Conservation (phyloP, 2,113 vertebrate genomes). For the Parus major region DNA sequence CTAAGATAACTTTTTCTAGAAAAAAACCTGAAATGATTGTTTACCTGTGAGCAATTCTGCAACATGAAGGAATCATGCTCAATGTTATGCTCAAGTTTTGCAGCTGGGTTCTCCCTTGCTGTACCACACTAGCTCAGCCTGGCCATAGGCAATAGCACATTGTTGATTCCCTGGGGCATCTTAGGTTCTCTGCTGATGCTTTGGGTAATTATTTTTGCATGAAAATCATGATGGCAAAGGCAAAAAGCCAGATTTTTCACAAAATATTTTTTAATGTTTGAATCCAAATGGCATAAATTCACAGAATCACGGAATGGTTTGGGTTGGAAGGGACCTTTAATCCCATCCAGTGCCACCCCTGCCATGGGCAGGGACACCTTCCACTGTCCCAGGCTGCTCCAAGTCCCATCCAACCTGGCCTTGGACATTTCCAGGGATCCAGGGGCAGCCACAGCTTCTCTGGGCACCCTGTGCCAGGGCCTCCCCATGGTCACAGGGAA, state of each 20-base stretch:
- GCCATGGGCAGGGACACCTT: not conserved
- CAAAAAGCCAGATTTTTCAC: not conserved
- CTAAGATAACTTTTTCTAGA: not conserved
- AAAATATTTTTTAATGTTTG: not conserved
- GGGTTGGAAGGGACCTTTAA: not conserved
- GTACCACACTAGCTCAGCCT: not conserved
- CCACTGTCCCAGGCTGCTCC: accelerated
- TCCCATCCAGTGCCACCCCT: not conserved
- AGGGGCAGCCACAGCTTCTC: not conserved
- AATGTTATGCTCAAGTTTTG: not conserved
- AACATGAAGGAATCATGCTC: not conserved
- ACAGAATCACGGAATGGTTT: not conserved
- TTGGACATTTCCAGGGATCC: not conserved
- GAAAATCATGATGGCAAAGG: not conserved
- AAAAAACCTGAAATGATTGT: not conserved
- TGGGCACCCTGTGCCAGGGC: not conserved
- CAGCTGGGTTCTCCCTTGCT: not conserved
- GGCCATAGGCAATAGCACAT: accelerated
- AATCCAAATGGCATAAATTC: not conserved
- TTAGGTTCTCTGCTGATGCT: not conserved
- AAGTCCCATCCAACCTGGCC: accelerated
- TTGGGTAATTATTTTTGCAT: not conserved
- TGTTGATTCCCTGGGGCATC: not conserved
- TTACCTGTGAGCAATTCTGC: not conserved
- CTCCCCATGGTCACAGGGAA: not conserved